Base-by-base conservation (phyloP, 2,797 vertebrate species). In the Eremophila alpestris region DNA sequence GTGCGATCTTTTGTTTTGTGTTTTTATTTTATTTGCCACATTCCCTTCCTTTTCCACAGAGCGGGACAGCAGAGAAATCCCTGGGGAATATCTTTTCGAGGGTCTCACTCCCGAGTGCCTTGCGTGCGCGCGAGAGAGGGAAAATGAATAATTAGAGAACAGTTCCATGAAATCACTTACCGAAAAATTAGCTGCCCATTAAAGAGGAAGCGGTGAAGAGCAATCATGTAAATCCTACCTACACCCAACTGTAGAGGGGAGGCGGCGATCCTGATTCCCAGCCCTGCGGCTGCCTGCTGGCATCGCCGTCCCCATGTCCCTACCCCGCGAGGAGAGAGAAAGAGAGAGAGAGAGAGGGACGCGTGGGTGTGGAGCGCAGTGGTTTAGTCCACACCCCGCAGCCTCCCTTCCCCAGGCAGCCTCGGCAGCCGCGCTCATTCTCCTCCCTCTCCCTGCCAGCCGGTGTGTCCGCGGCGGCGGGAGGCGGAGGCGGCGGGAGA, bases 151-250 rank as follows among this genome's bases (percentile, higher is more conserved):
- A 94, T 94, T 96, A 87, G 97, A 76, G 51, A 95, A 64, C 81
- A 71, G 93, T 95, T 89, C 93, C 86, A 78, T 90, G 96, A 95
- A 97, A 96, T 95, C 97, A 83, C 94, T 97, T 94, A 93, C 95
- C 87, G 91, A 96, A 96, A 97, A 97, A 98, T 96, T 96, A 95
- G 96, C 98, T 96, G 97, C 97, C 97, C 93, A 51, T 88, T 97
- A 93, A 95, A 83, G 13, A 62, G 90, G 95, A 69, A 84, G 95
- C 95, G 27, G 76, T 14, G 86, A 73, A 81, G 70, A 89, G 86
- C 91, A 13, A 68, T 90, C 83, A 71, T 70, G 95, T 67, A 41
- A 81, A 92, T 92, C 69, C 89, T 87, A 95, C 96, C 97, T 93
- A 84, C 30, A 81, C 54, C 89, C 87, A 87, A 82, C 82, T 16